Evolutionary conservation across 2,888 invertebrate genomes (phyloP), one percentile per base, ranked within the genome.

Genomic region (Ichneumoninae sp.): DNA sequence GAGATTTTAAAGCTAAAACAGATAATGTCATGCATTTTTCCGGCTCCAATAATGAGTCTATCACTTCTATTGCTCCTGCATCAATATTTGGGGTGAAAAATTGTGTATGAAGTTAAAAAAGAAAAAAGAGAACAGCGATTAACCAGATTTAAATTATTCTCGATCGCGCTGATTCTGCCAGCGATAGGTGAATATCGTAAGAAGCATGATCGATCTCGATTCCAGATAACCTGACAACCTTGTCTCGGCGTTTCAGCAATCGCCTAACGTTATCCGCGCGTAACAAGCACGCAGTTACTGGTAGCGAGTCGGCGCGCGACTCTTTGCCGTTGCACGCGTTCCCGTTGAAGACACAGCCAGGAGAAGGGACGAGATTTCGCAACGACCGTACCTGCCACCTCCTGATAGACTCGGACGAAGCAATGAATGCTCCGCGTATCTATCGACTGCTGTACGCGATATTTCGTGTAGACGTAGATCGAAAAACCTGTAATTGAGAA

Each of bases 401-500:
- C 33, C 16, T n/a, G 76, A 54, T 40, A 66, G 57, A 69, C 62
- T 16, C 57, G 36, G 40, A 71, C 40, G 36, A 26, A 60, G 47
- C 68, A 57, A 44, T 47, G 33, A 69, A 52, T 30, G 26, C 47
- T 22, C 72, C 19, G 22, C 66, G 16, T 52, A 79, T n/a, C 60
- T 66, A 62, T 72, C 62, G 60, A 6, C 16, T 5, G 7, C 30
- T 62, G 74, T 74, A 16, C 33, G 22, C 1, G n/a, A 68, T 76
- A 30, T 57, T 47, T 36, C 50, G 19, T n/a, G 47, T 44, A 19
- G 72, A 6, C 50, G 44, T 22, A 66, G 75, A 70, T 70, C 70
- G 75, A 76, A 72, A 80, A 83, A 80, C 80, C 71, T 80, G 76
- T 80, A 83, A 83, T 83, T 80, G 83, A 83, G 83, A 80, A 80